Percentiles rank a stretch among this genome's conserved stretches.
Conservation (phyloP, 2,888 invertebrate species). For the Pilophorus perplexus region DNA sequence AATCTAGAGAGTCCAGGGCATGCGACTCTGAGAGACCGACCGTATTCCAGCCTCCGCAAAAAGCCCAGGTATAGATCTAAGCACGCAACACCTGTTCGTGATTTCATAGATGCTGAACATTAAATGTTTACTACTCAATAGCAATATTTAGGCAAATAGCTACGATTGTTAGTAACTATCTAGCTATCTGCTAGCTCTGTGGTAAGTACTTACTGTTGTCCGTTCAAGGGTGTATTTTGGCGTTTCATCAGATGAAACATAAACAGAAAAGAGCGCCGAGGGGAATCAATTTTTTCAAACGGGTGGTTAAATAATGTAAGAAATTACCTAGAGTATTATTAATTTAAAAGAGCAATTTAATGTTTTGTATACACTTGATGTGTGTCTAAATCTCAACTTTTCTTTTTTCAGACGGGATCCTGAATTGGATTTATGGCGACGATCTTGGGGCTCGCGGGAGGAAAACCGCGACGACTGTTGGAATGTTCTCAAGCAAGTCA, state of each 20-base stretch:
- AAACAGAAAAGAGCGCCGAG: too few relatives aligned
- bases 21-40: conserved; percentile 61
- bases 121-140: too few relatives aligned
- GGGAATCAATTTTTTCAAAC: too few relatives aligned
- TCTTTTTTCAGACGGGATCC: conserved; percentile 60
- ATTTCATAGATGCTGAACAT: too few relatives aligned
- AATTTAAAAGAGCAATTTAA: neutral
- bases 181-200: too few relatives aligned
- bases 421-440: conserved; percentile 67
- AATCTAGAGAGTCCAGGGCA: conserved; percentile 55
- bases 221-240: too few relatives aligned
- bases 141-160: too few relatives aligned
- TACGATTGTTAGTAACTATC: too few relatives aligned
- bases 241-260: too few relatives aligned
- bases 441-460: conserved; percentile 74
- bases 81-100: too few relatives aligned
- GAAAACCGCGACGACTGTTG: conserved; percentile 83
- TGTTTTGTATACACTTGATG: neutral
- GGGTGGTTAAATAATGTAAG: too few relatives aligned
- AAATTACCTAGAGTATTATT: neutral
- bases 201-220: too few relatives aligned
- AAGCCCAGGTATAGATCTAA: conserved; percentile 58
- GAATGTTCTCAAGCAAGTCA: conserved; percentile 78
- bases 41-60: conserved; percentile 80
- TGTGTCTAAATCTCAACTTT: neutral